Evolutionary conservation across 92 coral and sea anemone species (phyloP).

Genomic region (Epizoanthus ramosus): DNA sequence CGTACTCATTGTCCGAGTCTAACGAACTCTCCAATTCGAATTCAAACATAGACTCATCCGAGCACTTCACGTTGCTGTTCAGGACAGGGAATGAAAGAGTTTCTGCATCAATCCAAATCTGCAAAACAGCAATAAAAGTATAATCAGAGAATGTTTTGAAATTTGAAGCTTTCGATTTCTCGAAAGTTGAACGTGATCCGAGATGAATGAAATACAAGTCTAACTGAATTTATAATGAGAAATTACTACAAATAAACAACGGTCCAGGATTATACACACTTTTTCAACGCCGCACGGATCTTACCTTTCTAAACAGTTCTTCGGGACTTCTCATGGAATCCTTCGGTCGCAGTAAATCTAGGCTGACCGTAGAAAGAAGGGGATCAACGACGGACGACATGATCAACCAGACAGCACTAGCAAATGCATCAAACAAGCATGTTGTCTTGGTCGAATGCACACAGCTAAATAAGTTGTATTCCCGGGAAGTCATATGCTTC

Average conservation of each 20-base stretch:
- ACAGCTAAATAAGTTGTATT: slow-evolving; percentile 62
- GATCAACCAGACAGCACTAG: slow-evolving; percentile 37
- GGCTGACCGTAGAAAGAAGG: slow-evolving; percentile 93
- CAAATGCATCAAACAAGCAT: slow-evolving; percentile 1
- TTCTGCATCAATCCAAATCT: slow-evolving; percentile 88
- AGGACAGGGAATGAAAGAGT: slow-evolving; percentile 68
- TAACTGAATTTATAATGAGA: slow-evolving; percentile 27
- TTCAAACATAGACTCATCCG: slow-evolving; percentile 71
- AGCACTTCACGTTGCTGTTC: slow-evolving; percentile 64
- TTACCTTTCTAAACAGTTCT: slow-evolving; percentile 95
- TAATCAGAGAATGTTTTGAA: slow-evolving; percentile 3
- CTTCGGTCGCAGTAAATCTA: slow-evolving; percentile 88
- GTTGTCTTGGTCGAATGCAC: slow-evolving; percentile 85
- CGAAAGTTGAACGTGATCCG: slow-evolving; percentile 11
- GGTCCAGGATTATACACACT: background rate
- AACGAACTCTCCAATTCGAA: slow-evolving; percentile 90
- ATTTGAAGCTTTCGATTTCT: slow-evolving; percentile 20
- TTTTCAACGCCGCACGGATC: slow-evolving; percentile 11
- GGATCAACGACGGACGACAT: slow-evolving; percentile 96
- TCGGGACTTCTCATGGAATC: slow-evolving; percentile 88
- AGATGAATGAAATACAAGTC: slow-evolving; percentile 36
- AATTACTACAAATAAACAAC: slow-evolving; percentile 22
- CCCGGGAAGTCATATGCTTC: slow-evolving; percentile 78
- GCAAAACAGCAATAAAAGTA: slow-evolving; percentile 19
- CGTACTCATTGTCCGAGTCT: slow-evolving; percentile 84